Percentiles rank a stretch among this genome's conserved stretches.
These are phyloP conservation scores for Drosophila anceps DNA, from an alignment of 2,888 invertebrate species.

Conservation along the genomic window DNA sequence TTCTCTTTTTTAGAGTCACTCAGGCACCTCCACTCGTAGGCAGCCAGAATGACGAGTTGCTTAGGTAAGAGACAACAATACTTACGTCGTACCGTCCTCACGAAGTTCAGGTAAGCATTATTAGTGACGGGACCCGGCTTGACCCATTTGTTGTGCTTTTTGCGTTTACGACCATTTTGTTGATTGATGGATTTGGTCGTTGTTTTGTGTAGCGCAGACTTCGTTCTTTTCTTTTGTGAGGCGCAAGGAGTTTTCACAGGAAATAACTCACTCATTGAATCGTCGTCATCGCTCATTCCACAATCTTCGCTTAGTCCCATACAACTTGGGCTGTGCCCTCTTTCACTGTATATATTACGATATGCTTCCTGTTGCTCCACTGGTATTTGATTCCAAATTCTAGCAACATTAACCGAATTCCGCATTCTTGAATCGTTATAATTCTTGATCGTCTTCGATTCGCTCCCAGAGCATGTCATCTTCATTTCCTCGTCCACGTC, in stretches of 20 bases:
- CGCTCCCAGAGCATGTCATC: neutral
- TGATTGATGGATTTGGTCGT: neutral
- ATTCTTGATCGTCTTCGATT: neutral
- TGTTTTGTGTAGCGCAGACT: too few species aligned
- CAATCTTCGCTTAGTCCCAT: neutral
- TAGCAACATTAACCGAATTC: neutral
- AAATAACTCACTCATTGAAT: neutral
- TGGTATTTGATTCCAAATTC: conserved; percentile 1
- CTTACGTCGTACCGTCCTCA: neutral
- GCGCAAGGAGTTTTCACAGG: fast-evolving
- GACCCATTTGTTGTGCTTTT: neutral
- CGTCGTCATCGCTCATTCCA: neutral
- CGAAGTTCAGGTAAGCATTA: conserved; percentile 7
- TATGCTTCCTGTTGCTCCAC: neutral
- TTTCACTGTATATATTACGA: neutral
- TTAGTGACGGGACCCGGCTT: conserved; percentile 17
- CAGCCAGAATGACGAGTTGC: neutral
- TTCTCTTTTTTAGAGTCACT: neutral
- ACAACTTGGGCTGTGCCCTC: neutral
- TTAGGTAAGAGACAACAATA: neutral
- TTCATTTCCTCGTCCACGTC: too few species aligned
- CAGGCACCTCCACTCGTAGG: conserved; percentile 5
- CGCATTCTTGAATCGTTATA: neutral
- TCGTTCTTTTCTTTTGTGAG: fast-evolving
- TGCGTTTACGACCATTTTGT: neutral